Base-by-base conservation (phyloP, 2,797 vertebrate genomes). In the Thamnophis elegans region DNA sequence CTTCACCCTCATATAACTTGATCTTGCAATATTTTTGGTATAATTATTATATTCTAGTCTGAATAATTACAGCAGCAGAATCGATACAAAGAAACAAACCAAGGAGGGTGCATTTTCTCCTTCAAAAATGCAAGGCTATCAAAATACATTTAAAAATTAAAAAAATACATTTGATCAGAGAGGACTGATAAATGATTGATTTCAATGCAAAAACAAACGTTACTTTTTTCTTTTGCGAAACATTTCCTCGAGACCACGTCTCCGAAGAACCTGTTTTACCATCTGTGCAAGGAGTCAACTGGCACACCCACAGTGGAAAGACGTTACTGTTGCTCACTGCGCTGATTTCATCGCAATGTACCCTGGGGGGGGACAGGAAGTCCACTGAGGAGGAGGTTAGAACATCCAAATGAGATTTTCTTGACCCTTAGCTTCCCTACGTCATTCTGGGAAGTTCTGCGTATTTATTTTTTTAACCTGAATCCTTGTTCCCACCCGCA, bases 151-250 rank as follows among this genome's bases (percentile, higher is more conserved):
- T 25, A 91, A 56, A 6, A 0, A 92, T 47, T 2, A 59, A 54
- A 85, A 90, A 32, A 78, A 8, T 5, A 94, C 90, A 73, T 92
- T 82, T 51, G 62, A 92, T 93, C 94, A n/a, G 91, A 93, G 1
- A 95, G 90, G 55, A 94, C 88, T 36, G 90, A 8, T 89, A 88
- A 90, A 85, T 12, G 62, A 25, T 3, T 94, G 22, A 32, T 94
- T 10, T 78, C 55, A 4, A 94, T 56, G 13, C 85, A n/a, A 51
- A n/a, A 58, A 28, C 47, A 53, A 47, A 54, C 1, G 42, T 10
- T 86, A 13, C 86, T 25, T 1, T 0, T 55, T 78, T 51, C 20
- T 51, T n/a, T 94, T 47, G 0, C 0, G 28, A 94, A 65, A 62
- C 25, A 1, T 82, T 47, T 82, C 78, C 13, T 47, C 1, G 25